These are phyloP conservation scores for Eupeodes latifasciatus DNA, from an alignment of 2,888 invertebrate genomes.

Conservation along the genomic window DNA sequence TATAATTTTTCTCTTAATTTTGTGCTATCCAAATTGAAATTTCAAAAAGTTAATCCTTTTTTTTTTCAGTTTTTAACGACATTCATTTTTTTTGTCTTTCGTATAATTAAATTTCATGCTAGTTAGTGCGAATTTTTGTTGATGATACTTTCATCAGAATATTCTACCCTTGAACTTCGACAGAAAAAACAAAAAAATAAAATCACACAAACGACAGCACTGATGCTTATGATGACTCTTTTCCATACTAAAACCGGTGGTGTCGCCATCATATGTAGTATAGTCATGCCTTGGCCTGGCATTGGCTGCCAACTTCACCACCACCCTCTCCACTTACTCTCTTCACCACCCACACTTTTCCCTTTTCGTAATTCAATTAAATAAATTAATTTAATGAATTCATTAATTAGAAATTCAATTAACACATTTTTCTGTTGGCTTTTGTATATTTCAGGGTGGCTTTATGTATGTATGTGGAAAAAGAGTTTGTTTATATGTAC, in stretches of 20 bases:
- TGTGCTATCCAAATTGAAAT: too few relatives aligned
- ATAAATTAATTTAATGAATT: constrained; percentile 77
- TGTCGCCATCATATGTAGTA: background rate
- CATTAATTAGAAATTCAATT: constrained; percentile 76
- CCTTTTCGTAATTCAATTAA: constrained; percentile 72
- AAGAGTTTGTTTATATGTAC: background rate
- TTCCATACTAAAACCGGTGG: constrained; percentile 19
- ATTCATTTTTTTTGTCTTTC: background rate
- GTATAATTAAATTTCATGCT: background rate
- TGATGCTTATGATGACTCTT: constrained; percentile 48
- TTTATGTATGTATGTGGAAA: background rate
- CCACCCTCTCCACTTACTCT: background rate
- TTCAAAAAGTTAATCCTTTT: too few relatives aligned
- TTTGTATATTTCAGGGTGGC: constrained; percentile 38
- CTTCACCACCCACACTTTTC: constrained; percentile 5
- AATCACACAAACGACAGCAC: constrained; percentile 4
- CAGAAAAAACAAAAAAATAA: background rate
- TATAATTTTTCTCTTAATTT: too few relatives aligned
- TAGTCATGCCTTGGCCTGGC: background rate
- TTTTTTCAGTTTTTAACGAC: too few relatives aligned
- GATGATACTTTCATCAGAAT: background rate
- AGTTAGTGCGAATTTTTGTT: background rate
- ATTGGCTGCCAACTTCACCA: too few relatives aligned
- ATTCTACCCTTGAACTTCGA: constrained; percentile 19
- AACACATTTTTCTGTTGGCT: constrained; percentile 69